Base-by-base conservation (phyloP, 2,888 invertebrate genomes). In the Abrostola triplasia region DNA sequence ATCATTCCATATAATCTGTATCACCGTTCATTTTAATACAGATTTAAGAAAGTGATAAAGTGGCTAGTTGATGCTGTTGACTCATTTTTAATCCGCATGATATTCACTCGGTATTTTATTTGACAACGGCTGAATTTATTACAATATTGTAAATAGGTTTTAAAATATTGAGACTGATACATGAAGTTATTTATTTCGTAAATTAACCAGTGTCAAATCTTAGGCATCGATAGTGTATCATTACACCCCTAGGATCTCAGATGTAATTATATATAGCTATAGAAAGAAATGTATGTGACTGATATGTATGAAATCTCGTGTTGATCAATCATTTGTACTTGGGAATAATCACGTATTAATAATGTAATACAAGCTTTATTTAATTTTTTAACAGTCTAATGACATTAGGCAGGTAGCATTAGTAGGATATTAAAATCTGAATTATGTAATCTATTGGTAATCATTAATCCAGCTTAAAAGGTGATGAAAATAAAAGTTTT, bases 121-220 rank as follows among this genome's bases (percentile, higher is more conserved):
- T 87, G 83, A 87, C 85, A 88, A 87, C 84, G 84, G 86, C 88
- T 87, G 86, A 90, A 88, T 90, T 91, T 88, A 88, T 86, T 85
- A 90, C 90, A 86, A 86, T 88, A 88, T 85, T 93, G 93, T 94
- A 93, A 84, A 93, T 94, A 94, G 89, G 90, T 88, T 90, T 92
- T 89, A 92, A 92, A 91, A 92, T 90, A 83, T 91, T 92, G 91
- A 93, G 94, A 94, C 94, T 94, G 94, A 94, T 93, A 92, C 87
- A 85, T 92, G 91, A 93, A 89, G 91, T 92, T 92, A 93, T 93
- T 93, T 93, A 92, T 93, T 93, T 91, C 82, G 83, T 91, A 90
- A 91, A 92, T 90, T 90, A 90, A 91, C 90, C 92, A 90, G 92
- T 92, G 92, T 92, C 92, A 93, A 92, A 92, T 89, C 84, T 89